These are phyloP conservation scores for Chloropsis hardwickii DNA, from an alignment of 2,113 vertebrate species.

Conservation along the genomic window DNA sequence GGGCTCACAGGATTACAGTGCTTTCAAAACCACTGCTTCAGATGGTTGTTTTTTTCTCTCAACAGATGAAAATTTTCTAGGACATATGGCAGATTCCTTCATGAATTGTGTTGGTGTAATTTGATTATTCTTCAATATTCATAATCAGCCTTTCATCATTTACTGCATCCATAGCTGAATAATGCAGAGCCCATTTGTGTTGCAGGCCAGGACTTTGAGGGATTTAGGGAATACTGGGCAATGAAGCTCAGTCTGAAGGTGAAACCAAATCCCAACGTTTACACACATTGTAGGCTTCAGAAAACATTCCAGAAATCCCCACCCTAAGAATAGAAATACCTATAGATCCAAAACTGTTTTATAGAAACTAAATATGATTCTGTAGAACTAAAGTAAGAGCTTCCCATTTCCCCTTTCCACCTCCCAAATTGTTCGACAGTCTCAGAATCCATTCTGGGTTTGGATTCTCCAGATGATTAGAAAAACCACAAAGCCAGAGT, in stretches of 20 bases:
- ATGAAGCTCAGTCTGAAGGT: background rate
- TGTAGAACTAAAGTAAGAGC: background rate
- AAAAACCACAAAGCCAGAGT: background rate
- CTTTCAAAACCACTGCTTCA: background rate
- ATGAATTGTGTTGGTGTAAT: background rate
- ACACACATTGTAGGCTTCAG: background rate
- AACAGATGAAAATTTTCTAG: background rate
- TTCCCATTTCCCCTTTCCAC: background rate
- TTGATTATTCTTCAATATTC: background rate
- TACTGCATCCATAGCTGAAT: background rate
- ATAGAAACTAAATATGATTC: accelerated
- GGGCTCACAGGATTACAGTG: background rate
- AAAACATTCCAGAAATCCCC: background rate
- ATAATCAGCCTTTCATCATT: background rate
- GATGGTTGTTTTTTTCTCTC: background rate
- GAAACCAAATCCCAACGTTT: background rate
- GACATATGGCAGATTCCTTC: background rate
- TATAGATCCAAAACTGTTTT: background rate
- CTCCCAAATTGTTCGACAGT: background rate
- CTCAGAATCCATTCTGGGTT: background rate
- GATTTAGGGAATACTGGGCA: background rate
- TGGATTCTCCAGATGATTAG: background rate
- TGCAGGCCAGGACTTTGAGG: background rate
- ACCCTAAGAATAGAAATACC: background rate
- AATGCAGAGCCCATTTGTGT: background rate